Evolutionary conservation across 2,797 vertebrate species (phyloP), one percentile per base, ranked within the genome.

Genomic region (Mormyrops boulengeri): DNA sequence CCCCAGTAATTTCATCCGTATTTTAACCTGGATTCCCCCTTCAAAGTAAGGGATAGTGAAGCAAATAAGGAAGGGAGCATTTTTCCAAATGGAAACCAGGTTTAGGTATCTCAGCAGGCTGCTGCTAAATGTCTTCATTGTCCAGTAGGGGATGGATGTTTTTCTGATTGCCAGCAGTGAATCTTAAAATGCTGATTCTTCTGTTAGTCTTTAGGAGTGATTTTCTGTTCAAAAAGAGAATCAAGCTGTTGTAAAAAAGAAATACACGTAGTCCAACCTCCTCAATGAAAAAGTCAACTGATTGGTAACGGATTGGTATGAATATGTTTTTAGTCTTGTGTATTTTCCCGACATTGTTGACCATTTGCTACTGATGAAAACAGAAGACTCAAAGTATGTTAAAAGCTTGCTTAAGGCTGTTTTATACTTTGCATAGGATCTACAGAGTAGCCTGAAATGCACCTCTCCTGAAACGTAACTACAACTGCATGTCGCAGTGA

Each of bases 21-120:
- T 44, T 82, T 82, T 82, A 82, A 82, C 38, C 77, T 47, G 41
- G 77, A 77, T 84, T 84, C 44, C 44, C 47, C 80, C 80, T 84
- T 84, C 44, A 77, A 73, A 73, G 66, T 73, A 38, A 77, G 34
- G 34, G 69, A 34, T 34, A 77, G 34, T 77, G 34, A 41, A 77
- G 69, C 14, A 77, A 82, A 82, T 82, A 44, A 85, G 84, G 49
- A 52, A 85, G 49, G 44, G 47, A 11, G 49, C 49, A 52, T 52
- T 85, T 85, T 22, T 53, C 19, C 49, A 85, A 22, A 85, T 52
- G 44, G 84, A 85, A 52, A 85, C 84, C 44, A 52, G 84, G 49
- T 34, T 22, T 22, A 30, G 84, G 49, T 30, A 85, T 53, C 49
- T 85, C n/a, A 85, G 84, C 26, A 50, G 47, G 44, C 84, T 34